Evolutionary conservation across 2,797 vertebrate genomes (phyloP).

Genomic region (Erpetoichthys calabaricus): DNA sequence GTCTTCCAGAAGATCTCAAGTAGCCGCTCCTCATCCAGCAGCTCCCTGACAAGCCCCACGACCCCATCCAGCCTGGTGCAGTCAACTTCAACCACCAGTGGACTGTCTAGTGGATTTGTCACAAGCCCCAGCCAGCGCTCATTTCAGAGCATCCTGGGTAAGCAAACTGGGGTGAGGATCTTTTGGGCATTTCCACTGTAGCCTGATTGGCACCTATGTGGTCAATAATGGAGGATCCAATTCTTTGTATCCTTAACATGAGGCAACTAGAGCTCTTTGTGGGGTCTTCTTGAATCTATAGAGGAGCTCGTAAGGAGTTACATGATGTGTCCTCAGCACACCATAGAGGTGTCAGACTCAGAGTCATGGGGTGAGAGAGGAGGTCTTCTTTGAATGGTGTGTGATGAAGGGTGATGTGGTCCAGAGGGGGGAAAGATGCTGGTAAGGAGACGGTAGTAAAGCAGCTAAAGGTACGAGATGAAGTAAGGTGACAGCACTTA

Average conservation of each 20-base stretch:
- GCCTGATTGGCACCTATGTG: not conserved
- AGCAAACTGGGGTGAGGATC: not conserved
- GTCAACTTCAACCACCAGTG: slow-evolving; percentile 65
- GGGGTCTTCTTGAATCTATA: no score
- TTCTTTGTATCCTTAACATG: no score
- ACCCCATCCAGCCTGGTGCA: slow-evolving; percentile 52
- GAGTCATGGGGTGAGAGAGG: no score
- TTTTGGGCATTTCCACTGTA: not conserved
- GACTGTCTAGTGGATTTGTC: slow-evolving; percentile 67
- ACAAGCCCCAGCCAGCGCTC: slow-evolving; percentile 71
- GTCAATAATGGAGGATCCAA: not conserved
- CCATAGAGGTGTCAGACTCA: no score
- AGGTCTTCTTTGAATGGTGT: no score
- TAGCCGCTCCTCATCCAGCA: slow-evolving; percentile 60
- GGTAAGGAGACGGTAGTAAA: no score
- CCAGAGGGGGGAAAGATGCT: no score
- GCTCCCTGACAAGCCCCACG: slow-evolving; percentile 62
- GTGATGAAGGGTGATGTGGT: no score
- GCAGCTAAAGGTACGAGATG: no score
- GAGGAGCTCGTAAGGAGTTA: no score
- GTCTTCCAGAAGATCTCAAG: slow-evolving; percentile 34
- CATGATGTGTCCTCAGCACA: no score
- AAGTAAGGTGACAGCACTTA: no score
- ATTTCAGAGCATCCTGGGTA: slow-evolving; percentile 76
- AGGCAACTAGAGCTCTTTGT: not conserved